A percentile compares a stretch with the other conserved stretches of the same genome.
Evolutionary conservation across 2,113 vertebrate genomes (phyloP).

Genomic region (Talpa occidentalis): DNA sequence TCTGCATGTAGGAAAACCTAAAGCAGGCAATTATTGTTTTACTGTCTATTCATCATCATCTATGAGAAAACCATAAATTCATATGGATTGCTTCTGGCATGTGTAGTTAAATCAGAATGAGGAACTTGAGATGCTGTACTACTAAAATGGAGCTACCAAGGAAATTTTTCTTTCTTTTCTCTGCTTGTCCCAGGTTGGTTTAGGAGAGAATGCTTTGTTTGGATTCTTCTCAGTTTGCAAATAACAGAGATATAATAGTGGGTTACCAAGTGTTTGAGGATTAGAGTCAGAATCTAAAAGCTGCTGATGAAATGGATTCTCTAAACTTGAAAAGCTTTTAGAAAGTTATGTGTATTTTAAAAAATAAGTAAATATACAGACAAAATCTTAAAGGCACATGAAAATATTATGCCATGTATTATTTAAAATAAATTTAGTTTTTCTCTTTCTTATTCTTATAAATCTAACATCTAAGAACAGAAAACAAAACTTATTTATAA

Average conservation of each 20-base stretch:
- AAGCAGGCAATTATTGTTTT: not conserved
- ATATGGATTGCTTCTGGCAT: not conserved
- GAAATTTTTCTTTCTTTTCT: not conserved
- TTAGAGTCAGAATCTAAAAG: constrained; percentile 37
- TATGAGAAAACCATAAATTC: not conserved
- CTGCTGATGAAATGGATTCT: constrained; percentile 44
- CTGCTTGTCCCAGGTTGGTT: not conserved
- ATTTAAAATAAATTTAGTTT: constrained; percentile 47
- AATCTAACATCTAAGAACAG: constrained; percentile 29
- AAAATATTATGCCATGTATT: constrained; percentile 25
- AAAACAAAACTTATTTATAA: constrained; percentile 42
- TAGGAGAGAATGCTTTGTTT: constrained; percentile 21
- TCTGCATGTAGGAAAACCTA: not conserved
- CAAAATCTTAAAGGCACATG: constrained; percentile 1
- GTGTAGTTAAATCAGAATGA: not conserved
- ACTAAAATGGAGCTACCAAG: not conserved
- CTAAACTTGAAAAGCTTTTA: constrained; percentile 43
- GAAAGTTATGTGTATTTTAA: not conserved
- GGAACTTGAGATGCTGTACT: not conserved
- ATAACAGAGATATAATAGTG: constrained; percentile 21
- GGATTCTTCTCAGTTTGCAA: constrained; percentile 37
- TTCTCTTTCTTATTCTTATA: constrained; percentile 18
- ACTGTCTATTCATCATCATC: not conserved
- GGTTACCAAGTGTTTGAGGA: not conserved
- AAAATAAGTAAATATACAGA: not conserved